These are phyloP conservation scores for Trachelipus rathkii DNA, from an alignment of 1,140 invertebrate species.

Conservation along the genomic window DNA sequence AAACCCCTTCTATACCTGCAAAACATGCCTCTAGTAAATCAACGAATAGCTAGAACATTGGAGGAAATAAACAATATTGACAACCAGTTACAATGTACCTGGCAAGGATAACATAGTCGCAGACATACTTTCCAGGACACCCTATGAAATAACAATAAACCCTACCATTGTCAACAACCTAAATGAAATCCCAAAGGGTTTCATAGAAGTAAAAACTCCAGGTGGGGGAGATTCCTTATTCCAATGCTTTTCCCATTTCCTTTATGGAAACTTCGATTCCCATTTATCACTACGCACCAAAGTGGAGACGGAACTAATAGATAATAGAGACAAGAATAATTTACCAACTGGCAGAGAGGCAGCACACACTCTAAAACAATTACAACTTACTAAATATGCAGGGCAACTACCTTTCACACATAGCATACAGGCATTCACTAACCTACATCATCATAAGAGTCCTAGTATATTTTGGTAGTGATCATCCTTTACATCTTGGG, in stretches of 20 bases:
- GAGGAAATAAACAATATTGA: not conserved
- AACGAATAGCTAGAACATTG: constrained; percentile 10
- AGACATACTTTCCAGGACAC: not conserved
- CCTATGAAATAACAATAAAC: not conserved
- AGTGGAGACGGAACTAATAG: not conserved
- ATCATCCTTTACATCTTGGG: not conserved
- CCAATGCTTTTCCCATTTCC: too few species aligned
- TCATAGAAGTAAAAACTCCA: too few species aligned
- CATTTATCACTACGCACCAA: not conserved
- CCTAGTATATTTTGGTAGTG: constrained; percentile 3
- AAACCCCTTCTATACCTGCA: constrained; percentile 4
- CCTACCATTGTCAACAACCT: too few species aligned
- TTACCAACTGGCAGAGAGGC: not conserved
- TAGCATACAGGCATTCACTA: not conserved
- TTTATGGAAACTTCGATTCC: not conserved
- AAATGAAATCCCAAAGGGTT: too few species aligned
- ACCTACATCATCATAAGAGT: not conserved
- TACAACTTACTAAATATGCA: not conserved
- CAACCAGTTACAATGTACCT: constrained; percentile 1
- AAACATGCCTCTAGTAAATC: constrained; percentile 14
- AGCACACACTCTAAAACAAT: not conserved
- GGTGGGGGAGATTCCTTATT: too few species aligned
- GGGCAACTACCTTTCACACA: not conserved
- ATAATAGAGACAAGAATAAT: not conserved
- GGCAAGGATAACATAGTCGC: not conserved